These are phyloP conservation scores for Carollia perspicillata DNA, from an alignment of 2,113 vertebrate species.

Conservation along the genomic window DNA sequence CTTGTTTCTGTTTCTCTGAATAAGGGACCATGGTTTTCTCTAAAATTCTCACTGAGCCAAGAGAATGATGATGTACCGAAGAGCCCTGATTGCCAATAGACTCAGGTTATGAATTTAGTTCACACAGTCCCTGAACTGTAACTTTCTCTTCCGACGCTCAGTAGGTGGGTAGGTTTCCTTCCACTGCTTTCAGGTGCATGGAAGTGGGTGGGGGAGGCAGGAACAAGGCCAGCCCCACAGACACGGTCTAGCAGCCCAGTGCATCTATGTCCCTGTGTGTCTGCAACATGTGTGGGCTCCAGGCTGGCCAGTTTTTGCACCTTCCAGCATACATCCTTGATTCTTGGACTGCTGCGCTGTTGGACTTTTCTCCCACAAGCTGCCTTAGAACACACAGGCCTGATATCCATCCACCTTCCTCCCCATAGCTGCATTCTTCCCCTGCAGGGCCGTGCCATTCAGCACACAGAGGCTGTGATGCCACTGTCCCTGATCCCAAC, in stretches of 20 bases:
- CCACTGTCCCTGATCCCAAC: too few species aligned
- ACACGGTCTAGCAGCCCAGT: background rate
- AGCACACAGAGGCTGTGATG: too few species aligned
- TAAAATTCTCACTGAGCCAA: background rate
- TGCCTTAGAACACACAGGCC: constrained; percentile 14
- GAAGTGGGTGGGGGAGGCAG: background rate
- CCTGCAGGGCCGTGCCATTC: background rate
- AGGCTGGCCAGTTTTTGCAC: background rate
- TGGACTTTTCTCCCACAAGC: constrained; percentile 6
- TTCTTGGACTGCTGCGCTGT: constrained; percentile 38
- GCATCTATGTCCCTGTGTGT: background rate
- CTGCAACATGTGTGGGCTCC: background rate
- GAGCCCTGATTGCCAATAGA: background rate
- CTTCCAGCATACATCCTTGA: background rate
- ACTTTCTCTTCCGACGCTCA: background rate
- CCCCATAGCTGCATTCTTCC: background rate
- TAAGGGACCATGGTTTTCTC: background rate
- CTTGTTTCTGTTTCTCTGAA: background rate
- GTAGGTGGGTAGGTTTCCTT: background rate
- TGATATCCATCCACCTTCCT: constrained; percentile 23
- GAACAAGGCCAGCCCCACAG: background rate
- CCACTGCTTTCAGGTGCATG: background rate
- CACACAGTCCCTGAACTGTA: background rate
- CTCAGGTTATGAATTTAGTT: background rate
- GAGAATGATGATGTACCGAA: background rate